A percentile compares a stretch with the other conserved stretches of the same genome.
phyloP scores from a whole-genome alignment of 2,113 vertebrate species.

The Leptobrachium ailaonicum region DNA sequence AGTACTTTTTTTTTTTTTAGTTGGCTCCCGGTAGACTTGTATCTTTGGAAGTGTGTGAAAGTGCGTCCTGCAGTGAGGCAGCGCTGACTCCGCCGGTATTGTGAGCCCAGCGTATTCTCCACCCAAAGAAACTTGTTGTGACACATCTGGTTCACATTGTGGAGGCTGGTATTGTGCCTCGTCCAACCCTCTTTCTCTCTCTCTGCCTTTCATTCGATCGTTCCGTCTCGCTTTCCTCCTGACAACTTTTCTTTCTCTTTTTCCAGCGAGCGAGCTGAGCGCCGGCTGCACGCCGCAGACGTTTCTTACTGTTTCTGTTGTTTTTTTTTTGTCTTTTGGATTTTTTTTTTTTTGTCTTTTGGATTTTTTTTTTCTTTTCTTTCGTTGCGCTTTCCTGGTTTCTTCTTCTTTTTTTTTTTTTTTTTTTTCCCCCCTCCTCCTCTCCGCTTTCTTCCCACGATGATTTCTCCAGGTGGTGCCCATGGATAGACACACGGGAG shows the following conservation, averaged over 20 bases:
- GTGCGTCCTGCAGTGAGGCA: constrained; percentile 26
- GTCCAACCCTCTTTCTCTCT: background rate
- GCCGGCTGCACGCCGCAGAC: background rate
- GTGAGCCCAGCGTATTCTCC: constrained; percentile 41
- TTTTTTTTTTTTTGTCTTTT: background rate
- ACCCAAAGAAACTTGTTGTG: constrained; percentile 57
- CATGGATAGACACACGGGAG: constrained; percentile 14
- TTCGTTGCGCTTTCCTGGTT: background rate
- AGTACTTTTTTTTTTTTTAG: constrained; percentile 13
- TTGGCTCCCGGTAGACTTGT: constrained; percentile 27
- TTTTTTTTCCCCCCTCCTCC: background rate
- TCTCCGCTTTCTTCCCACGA: background rate
- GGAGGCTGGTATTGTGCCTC: constrained; percentile 55
- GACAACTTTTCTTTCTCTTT: constrained; percentile 12
- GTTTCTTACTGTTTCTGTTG: background rate
- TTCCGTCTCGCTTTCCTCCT: background rate
- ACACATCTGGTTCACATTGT: constrained; percentile 66
- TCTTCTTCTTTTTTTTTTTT: no score
- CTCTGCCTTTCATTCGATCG: background rate
- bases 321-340: background rate
- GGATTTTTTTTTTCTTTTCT: background rate
- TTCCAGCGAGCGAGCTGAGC: background rate
- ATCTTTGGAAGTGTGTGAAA: constrained; percentile 35
- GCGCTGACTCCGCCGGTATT: constrained; percentile 29
- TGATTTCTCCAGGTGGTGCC: background rate